phyloP scores from a whole-genome alignment of 2,888 invertebrate genomes.

The Tiliacea aurago region DNA sequence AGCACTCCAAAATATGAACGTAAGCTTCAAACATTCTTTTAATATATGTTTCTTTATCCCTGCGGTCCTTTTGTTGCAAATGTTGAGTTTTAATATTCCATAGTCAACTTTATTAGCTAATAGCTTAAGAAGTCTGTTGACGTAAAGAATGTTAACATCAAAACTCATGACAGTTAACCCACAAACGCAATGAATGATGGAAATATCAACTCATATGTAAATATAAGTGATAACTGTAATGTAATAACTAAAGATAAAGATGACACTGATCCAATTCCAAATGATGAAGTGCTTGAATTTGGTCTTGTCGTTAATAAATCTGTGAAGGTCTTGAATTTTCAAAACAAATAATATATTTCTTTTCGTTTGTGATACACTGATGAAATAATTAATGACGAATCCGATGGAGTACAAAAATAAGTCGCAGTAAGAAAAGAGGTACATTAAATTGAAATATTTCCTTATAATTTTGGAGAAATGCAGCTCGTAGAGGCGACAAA shows the following conservation, averaged over 20 bases:
- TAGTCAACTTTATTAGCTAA: constrained; percentile 33
- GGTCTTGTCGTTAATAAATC: constrained; percentile 9
- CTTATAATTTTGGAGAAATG: background rate
- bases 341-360: constrained; percentile 12
- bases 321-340: constrained; percentile 26
- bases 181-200: background rate
- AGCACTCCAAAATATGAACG: constrained; percentile 28
- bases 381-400: constrained; percentile 15
- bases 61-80: background rate
- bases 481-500: no score
- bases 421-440: constrained; percentile 1
- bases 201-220: background rate
- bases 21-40: constrained; percentile 29
- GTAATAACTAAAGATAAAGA: background rate
- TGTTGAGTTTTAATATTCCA: constrained; percentile 29
- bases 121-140: constrained; percentile 11
- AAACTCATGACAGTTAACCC: background rate
- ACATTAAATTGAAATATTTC: background rate
- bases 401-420: constrained; percentile 8
- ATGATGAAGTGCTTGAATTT: background rate
- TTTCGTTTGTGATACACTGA: constrained; percentile 8
- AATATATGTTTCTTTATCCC: background rate
- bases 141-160: constrained; percentile 28
- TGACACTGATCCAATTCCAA: constrained; percentile 25
- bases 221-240: background rate